These are phyloP conservation scores for Cryptoblepharus egeriae DNA, from an alignment of 2,797 vertebrate species.

Conservation along the genomic window DNA sequence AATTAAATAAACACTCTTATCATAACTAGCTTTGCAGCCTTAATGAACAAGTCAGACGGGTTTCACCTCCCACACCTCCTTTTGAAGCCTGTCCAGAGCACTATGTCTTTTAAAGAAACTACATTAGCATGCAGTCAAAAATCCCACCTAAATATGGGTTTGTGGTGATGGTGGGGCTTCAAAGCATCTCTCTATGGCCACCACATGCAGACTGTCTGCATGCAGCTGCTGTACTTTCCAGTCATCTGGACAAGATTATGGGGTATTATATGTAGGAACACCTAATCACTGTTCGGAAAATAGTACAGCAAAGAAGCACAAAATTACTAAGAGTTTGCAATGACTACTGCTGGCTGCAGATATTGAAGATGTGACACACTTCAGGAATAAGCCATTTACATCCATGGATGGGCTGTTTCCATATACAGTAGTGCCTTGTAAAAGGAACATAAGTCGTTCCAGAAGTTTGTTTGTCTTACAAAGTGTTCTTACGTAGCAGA, in stretches of 20 bases:
- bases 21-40: background rate
- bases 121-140: background rate
- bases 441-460: too few relatives aligned
- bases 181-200: slow-evolving; percentile 1
- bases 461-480: too few relatives aligned
- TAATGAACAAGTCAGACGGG: background rate
- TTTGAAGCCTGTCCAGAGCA: background rate
- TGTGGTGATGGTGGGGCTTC: background rate
- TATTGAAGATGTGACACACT: background rate
- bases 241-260: slow-evolving; percentile 14
- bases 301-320: background rate
- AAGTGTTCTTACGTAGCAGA: too few relatives aligned
- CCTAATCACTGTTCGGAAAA: background rate
- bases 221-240: background rate
- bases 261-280: background rate
- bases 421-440: too few relatives aligned
- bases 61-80: background rate
- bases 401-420: background rate
- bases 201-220: background rate
- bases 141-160: background rate
- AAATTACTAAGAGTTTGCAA: background rate
- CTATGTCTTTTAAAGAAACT: background rate
- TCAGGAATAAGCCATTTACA: background rate
- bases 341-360: background rate
- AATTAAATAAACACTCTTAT: slow-evolving; percentile 12